These are phyloP conservation scores for Margarornis squamiger DNA, from an alignment of 2,797 vertebrate genomes.

Conservation along the genomic window DNA sequence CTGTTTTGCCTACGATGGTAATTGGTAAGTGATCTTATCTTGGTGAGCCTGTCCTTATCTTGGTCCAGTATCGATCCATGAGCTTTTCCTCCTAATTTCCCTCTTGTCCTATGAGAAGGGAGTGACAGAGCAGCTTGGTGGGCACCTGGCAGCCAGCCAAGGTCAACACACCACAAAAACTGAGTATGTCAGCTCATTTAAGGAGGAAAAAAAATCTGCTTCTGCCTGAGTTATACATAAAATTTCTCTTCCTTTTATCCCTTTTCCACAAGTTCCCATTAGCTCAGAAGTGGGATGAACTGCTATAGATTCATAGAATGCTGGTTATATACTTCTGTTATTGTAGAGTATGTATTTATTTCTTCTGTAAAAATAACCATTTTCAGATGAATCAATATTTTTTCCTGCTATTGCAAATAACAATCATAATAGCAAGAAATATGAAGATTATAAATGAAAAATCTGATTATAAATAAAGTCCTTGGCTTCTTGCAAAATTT, in stretches of 20 bases:
- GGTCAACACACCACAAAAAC: neutral
- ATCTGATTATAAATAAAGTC: neutral
- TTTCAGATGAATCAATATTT: neutral
- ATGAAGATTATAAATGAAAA: neutral
- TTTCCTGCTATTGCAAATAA: neutral
- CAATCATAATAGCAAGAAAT: neutral
- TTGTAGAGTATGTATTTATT: neutral
- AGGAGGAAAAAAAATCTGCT: neutral
- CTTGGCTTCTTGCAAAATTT: neutral
- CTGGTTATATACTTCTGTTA: neutral
- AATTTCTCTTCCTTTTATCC: neutral
- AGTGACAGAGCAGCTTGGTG: neutral
- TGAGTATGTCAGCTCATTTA: neutral
- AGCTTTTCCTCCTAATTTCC: neutral
- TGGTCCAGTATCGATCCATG: fast-evolving
- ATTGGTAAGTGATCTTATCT: neutral
- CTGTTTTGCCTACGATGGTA: neutral
- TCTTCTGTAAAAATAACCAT: neutral
- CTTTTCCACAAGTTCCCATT: neutral
- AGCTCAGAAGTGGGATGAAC: neutral
- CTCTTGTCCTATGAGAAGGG: neutral
- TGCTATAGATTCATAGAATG: neutral
- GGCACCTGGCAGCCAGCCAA: neutral
- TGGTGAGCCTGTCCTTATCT: neutral
- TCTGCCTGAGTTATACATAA: neutral